phyloP scores from a whole-genome alignment of 2,888 invertebrate genomes.

The Mesoligia furuncula region DNA sequence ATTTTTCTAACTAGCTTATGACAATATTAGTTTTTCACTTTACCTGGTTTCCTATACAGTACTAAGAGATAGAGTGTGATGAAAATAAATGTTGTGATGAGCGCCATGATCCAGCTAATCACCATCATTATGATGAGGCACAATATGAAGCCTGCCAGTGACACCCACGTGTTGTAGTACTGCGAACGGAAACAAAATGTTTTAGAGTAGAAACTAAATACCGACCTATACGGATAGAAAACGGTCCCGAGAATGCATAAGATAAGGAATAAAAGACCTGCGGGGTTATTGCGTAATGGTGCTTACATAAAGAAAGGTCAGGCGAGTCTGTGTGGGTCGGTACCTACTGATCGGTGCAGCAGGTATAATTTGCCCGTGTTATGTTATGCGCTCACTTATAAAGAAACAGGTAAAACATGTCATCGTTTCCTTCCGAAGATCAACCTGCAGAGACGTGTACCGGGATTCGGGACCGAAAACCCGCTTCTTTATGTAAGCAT shows the following conservation, averaged over 20 bases:
- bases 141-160: conserved; percentile 94
- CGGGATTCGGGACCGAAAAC: no score
- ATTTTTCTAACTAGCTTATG: not conserved
- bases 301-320: no score
- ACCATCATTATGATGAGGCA: conserved; percentile 97
- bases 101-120: conserved; percentile 97
- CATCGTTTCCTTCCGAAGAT: no score
- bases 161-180: conserved; percentile 98
- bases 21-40: not conserved
- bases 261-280: not conserved
- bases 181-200: conserved; percentile 78
- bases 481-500: no score
- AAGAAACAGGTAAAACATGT: no score
- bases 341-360: no score
- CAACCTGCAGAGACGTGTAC: no score
- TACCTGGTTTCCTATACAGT: conserved; percentile 97
- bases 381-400: no score
- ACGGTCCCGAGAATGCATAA: not conserved
- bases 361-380: no score
- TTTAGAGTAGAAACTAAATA: not conserved
- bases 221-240: not conserved
- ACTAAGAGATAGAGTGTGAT: conserved; percentile 97
- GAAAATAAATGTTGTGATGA: conserved; percentile 96
- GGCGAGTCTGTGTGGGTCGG: no score
- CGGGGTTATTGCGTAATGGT: no score